phyloP scores from a whole-genome alignment of 1,140 invertebrate genomes.

The Drosophila simulans region DNA sequence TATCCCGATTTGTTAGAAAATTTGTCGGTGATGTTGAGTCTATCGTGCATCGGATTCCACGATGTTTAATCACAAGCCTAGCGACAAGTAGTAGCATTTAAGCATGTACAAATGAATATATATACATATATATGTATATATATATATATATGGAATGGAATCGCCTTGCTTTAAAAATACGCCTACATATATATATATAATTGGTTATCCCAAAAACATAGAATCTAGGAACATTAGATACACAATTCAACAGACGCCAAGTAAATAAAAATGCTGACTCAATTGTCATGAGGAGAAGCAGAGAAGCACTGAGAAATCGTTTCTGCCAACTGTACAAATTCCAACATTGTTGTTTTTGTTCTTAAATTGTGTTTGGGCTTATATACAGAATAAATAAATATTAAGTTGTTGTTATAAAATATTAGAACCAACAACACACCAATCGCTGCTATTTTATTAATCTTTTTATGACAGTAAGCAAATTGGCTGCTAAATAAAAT shows the following conservation, averaged over 20 bases:
- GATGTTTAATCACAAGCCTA: not conserved
- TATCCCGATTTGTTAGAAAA: not conserved
- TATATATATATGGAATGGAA: constrained; percentile 19
- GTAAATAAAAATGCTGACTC: constrained; percentile 60
- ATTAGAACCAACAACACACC: no score
- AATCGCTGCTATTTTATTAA: constrained; percentile 51
- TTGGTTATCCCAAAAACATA: constrained; percentile 70
- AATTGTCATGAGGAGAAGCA: not conserved
- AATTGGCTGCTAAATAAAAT: constrained; percentile 41
- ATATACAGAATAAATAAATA: not conserved
- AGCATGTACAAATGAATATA: no score
- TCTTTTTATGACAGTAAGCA: constrained; percentile 62
- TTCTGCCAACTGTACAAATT: constrained; percentile 30
- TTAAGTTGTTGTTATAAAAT: no score
- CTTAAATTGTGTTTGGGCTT: not conserved
- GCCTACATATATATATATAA: constrained; percentile 2
- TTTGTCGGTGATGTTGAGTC: constrained; percentile 47
- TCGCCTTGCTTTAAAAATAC: constrained; percentile 8
- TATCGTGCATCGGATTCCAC: constrained; percentile 6
- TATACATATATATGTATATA: no score
- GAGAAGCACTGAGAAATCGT: constrained; percentile 10
- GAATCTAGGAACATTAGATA: constrained; percentile 68
- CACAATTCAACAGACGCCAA: constrained; percentile 73
- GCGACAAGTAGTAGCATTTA: not conserved
- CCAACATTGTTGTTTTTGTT: not conserved